These are phyloP conservation scores for Pseudolycoriella hygida DNA, from an alignment of 2,888 invertebrate species.

Conservation along the genomic window DNA sequence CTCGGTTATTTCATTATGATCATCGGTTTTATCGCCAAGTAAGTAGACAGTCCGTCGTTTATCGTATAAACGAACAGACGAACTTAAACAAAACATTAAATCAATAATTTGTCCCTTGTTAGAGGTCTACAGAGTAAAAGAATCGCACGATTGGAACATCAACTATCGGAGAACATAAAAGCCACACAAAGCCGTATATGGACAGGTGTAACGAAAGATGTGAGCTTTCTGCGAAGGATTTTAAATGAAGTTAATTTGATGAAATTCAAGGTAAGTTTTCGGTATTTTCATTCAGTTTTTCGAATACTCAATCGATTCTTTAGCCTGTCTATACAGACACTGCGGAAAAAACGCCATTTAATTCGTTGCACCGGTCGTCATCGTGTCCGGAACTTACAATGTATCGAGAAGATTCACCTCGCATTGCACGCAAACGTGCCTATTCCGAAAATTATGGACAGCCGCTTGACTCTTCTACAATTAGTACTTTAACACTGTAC, in stretches of 20 bases:
- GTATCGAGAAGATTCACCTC: slow-evolving; percentile 34
- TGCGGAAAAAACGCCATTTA: slow-evolving; percentile 22
- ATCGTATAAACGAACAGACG: too few relatives aligned
- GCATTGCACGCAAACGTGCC: slow-evolving; percentile 36
- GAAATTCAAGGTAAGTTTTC: slow-evolving; percentile 54
- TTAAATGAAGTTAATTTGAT: slow-evolving; percentile 68
- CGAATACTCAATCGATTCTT: slow-evolving; percentile 15
- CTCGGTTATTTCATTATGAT: slow-evolving; percentile 84
- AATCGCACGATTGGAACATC: slow-evolving; percentile 54
- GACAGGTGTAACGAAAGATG: slow-evolving; percentile 56
- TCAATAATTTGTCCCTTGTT: slow-evolving; percentile 8
- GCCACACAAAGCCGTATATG: slow-evolving; percentile 62
- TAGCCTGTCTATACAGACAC: slow-evolving; percentile 62
- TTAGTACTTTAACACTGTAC: slow-evolving; percentile 10
- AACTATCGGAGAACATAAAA: slow-evolving; percentile 57
- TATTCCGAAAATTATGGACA: slow-evolving; percentile 44
- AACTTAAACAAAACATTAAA: too few relatives aligned
- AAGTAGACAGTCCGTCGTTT: slow-evolving; percentile 15
- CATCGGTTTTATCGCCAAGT: slow-evolving; percentile 59
- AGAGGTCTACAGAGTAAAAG: slow-evolving; percentile 44
- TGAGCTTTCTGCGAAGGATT: slow-evolving; percentile 51
- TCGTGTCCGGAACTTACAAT: slow-evolving; percentile 51
- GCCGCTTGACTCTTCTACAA: slow-evolving; percentile 9
- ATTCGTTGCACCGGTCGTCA: slow-evolving; percentile 40
- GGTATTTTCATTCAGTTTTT: neutral